These are phyloP conservation scores for Lepidonotus clava DNA, from an alignment of 2,888 invertebrate genomes.

Conservation along the genomic window DNA sequence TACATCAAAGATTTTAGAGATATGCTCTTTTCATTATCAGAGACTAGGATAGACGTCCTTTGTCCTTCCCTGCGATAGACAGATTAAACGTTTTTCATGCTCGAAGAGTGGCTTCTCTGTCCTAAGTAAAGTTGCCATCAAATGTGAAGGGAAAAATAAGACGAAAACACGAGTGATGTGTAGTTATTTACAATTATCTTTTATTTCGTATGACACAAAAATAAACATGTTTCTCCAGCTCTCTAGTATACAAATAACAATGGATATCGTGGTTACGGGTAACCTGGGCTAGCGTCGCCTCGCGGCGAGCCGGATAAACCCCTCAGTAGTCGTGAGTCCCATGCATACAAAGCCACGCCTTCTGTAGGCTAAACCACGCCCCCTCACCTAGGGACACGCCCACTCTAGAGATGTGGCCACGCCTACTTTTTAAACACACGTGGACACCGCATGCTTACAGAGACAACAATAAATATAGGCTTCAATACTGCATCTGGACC, in stretches of 20 bases:
- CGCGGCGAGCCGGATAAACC: not conserved
- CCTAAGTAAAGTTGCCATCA: no score
- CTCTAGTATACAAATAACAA: conserved; percentile 49
- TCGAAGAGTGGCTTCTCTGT: no score
- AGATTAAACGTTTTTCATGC: no score
- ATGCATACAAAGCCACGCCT: not conserved
- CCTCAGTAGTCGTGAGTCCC: not conserved
- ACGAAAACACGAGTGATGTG: no score
- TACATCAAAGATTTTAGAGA: no score
- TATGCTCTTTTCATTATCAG: no score
- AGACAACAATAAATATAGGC: not conserved
- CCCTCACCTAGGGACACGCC: not conserved
- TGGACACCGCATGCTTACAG: not conserved
- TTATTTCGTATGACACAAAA: conserved; percentile 53
- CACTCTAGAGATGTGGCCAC: not conserved
- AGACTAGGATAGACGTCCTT: no score
- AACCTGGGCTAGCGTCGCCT: conserved; percentile 16
- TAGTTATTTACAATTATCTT: conserved; percentile 47
- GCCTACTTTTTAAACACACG: not conserved
- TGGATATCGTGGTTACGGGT: not conserved
- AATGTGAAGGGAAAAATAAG: no score
- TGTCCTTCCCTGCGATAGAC: no score
- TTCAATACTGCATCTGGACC: not conserved
- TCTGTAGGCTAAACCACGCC: not conserved
- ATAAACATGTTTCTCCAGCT: conserved; percentile 46